Percentiles rank a stretch among this genome's conserved stretches.
Evolutionary conservation across 2,113 vertebrate species (phyloP).

Genomic region (Nibea albiflora): DNA sequence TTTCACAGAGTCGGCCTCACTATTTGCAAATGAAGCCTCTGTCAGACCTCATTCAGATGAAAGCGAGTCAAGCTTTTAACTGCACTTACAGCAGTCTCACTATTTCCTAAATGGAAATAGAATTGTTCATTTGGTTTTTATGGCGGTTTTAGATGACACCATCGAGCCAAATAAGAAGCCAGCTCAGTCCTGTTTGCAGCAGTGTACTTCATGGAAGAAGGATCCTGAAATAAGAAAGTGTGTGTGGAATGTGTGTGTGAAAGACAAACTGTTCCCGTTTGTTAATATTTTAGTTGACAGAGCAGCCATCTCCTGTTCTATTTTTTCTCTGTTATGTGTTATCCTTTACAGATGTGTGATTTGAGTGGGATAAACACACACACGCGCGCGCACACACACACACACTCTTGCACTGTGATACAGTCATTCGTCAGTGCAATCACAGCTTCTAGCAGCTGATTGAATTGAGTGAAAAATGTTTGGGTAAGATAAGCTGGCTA

Average conservation of each 20-base stretch:
- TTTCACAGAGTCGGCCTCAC: not conserved
- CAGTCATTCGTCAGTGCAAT: not conserved
- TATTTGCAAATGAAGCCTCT: constrained; percentile 24
- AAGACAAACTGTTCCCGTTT: constrained; percentile 42
- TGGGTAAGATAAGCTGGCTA: constrained; percentile 19
- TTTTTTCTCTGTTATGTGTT: constrained; percentile 32
- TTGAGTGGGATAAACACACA: not conserved
- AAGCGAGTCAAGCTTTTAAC: constrained; percentile 55
- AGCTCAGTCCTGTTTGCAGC: constrained; percentile 20
- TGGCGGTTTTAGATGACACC: constrained; percentile 48
- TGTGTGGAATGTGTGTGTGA: constrained; percentile 9
- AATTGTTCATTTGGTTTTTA: constrained; percentile 44
- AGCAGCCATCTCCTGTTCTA: constrained; percentile 21
- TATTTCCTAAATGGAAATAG: constrained; percentile 46
- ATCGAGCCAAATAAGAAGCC: constrained; percentile 1
- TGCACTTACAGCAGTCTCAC: constrained; percentile 37
- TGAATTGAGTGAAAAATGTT: constrained; percentile 40
- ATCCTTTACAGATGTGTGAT: constrained; percentile 15
- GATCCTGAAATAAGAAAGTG: constrained; percentile 36
- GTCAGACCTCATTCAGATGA: constrained; percentile 49
- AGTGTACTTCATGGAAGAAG: constrained; percentile 10
- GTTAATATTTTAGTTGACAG: constrained; percentile 63
- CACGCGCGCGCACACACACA: not conserved
- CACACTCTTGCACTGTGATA: not conserved
- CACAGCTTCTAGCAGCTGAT: constrained; percentile 12